Evolutionary conservation across 2,113 vertebrate genomes (phyloP).

Genomic region (Dinomys branickii): DNA sequence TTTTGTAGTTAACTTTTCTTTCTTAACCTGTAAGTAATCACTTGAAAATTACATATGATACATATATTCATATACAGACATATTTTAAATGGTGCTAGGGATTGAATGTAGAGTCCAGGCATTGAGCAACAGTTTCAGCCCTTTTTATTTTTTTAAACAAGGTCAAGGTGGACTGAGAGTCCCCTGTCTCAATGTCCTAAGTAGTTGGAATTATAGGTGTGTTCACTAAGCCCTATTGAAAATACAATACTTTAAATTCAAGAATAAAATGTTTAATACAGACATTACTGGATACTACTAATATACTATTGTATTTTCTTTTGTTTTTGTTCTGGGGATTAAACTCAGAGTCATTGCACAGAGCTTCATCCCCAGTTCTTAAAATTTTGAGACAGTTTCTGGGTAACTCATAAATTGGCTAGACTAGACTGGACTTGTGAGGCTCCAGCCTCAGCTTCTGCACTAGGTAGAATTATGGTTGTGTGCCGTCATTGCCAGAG

Average conservation of each 20-base stretch:
- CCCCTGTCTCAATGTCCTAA: background rate
- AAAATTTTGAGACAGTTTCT: background rate
- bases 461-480: background rate
- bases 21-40: background rate
- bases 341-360: background rate
- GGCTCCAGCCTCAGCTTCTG: background rate
- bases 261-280: constrained; percentile 7
- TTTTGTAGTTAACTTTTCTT: constrained; percentile 33
- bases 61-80: background rate
- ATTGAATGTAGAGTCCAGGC: background rate
- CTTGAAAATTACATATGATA: background rate
- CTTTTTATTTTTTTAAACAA: background rate
- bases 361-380: background rate
- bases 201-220: background rate
- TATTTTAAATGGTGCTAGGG: background rate
- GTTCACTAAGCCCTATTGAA: background rate
- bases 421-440: background rate
- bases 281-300: background rate
- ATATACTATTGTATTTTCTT: background rate
- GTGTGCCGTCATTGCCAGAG: background rate
- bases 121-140: background rate
- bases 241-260: constrained; percentile 22
- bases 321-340: background rate
- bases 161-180: background rate
- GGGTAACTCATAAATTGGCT: background rate